Percentiles rank a stretch among this genome's conserved stretches.
Conservation (phyloP, 92 coral and sea anemone species). For the Nematostella vectensis region DNA sequence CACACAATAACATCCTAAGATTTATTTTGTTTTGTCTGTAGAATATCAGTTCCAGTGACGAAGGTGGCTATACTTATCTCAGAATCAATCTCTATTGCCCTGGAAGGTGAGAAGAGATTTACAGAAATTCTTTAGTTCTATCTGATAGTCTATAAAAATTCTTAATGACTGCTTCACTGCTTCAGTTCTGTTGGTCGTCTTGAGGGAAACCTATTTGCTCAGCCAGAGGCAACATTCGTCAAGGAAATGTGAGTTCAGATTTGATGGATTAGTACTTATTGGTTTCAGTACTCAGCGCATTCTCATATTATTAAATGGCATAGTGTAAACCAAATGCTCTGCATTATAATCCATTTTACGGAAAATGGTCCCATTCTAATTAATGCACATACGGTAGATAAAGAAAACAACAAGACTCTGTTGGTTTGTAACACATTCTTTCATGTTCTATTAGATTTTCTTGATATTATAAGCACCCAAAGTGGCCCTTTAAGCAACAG, state of each 20-base stretch:
- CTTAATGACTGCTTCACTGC: too few species aligned
- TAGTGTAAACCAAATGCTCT: too few species aligned
- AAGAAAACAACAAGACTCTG: too few species aligned
- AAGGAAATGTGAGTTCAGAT: slow-evolving; percentile 94
- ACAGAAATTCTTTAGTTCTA: not conserved
- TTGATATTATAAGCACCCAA: too few species aligned
- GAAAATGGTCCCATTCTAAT: too few species aligned
- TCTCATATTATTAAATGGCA: too few species aligned
- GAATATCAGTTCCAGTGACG: slow-evolving; percentile 98
- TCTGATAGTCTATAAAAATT: not conserved
- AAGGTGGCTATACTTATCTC: slow-evolving; percentile 93
- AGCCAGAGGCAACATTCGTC: slow-evolving; percentile 93
- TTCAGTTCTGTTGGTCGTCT: slow-evolving; percentile 82
- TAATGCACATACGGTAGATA: too few species aligned
- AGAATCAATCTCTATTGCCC: slow-evolving; percentile 95
- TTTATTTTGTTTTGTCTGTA: slow-evolving; percentile 17
- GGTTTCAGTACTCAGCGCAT: not conserved
- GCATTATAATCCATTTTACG: too few species aligned
- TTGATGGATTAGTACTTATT: not conserved
- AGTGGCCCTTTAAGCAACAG: too few species aligned
- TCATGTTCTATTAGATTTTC: too few species aligned
- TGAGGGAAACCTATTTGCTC: slow-evolving; percentile 82
- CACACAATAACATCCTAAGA: too few species aligned
- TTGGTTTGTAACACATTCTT: too few species aligned
- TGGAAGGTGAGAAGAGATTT: slow-evolving; percentile 76